A percentile compares a stretch with the other conserved stretches of the same genome.
Conservation (phyloP, 2,888 invertebrate genomes). For the Brachyptera putata region DNA sequence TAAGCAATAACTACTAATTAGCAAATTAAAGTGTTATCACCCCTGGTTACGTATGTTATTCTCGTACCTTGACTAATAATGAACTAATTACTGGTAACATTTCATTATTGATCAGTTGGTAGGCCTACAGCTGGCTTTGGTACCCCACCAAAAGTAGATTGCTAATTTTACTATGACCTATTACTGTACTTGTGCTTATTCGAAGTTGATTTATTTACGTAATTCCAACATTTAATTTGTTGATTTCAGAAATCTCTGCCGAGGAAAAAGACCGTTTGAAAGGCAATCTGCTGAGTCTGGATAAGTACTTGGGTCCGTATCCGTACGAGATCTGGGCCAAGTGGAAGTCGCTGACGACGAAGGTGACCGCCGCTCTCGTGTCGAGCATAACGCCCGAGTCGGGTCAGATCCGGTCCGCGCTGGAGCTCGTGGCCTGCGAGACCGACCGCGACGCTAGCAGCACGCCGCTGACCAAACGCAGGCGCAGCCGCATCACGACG, state of each 20-base stretch:
- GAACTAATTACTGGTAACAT: no score
- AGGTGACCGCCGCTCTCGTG: slow-evolving; percentile 59
- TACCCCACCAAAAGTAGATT: no score
- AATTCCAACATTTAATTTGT: no score
- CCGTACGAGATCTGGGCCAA: slow-evolving; percentile 83
- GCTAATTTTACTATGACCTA: no score
- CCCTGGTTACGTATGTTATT: no score
- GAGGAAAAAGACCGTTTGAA: slow-evolving; percentile 62
- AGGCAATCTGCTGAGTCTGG: slow-evolving; percentile 65
- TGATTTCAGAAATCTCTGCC: slow-evolving; percentile 53
- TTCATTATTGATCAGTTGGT: no score
- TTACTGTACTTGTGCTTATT: no score
- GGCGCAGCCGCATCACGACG: slow-evolving; percentile 47
- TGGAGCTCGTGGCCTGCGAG: slow-evolving; percentile 60
- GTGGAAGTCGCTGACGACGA: slow-evolving; percentile 75
- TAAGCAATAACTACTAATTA: no score
- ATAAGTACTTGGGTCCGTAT: slow-evolving; percentile 81
- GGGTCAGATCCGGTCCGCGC: slow-evolving; percentile 73
- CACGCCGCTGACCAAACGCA: slow-evolving; percentile 37
- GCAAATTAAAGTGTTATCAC: no score
- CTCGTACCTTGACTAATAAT: no score
- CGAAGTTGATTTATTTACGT: no score
- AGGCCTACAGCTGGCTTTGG: no score
- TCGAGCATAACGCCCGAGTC: slow-evolving; percentile 63
- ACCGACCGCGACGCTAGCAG: slow-evolving; percentile 1